These are phyloP conservation scores for Julus scandinavius DNA, from an alignment of 2,888 invertebrate genomes.

Conservation along the genomic window DNA sequence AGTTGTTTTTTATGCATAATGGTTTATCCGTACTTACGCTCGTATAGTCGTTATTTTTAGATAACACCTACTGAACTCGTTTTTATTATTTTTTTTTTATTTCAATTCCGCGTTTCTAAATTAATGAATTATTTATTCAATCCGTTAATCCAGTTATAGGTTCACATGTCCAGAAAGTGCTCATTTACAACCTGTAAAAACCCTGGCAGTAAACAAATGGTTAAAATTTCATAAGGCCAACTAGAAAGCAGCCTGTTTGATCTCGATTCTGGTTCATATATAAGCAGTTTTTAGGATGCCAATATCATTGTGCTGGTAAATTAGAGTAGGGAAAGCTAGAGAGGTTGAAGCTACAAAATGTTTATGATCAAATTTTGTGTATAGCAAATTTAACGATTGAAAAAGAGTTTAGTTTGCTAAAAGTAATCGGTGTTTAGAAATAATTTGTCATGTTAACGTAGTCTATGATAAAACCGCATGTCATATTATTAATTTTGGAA, in stretches of 20 bases:
- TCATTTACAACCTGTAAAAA: background rate
- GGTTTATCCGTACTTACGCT: background rate
- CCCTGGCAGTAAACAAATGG: background rate
- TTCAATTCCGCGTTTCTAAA: constrained; percentile 44
- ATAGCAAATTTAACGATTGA: too few species aligned
- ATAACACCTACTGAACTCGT: constrained; percentile 41
- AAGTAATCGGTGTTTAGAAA: too few species aligned
- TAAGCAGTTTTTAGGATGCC: background rate
- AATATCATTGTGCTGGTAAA: constrained; percentile 5
- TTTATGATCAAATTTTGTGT: too few species aligned
- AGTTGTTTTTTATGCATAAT: constrained; percentile 42
- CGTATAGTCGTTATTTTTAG: constrained; percentile 20
- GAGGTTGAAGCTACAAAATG: background rate
- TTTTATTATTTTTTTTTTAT: constrained; percentile 12
- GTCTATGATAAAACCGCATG: too few species aligned
- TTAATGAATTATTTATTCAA: constrained; percentile 51
- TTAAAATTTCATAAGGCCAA: background rate
- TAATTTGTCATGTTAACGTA: too few species aligned
- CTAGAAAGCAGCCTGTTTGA: background rate
- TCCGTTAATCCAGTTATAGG: constrained; percentile 17
- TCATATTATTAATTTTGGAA: too few species aligned
- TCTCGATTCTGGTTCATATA: background rate
- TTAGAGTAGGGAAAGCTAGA: background rate
- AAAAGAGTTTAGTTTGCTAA: background rate
- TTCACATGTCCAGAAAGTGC: constrained; percentile 48